Percentiles rank a stretch among this genome's conserved stretches.
Conservation (phyloP, 2,113 vertebrate species). For the Elgaria multicarinata region DNA sequence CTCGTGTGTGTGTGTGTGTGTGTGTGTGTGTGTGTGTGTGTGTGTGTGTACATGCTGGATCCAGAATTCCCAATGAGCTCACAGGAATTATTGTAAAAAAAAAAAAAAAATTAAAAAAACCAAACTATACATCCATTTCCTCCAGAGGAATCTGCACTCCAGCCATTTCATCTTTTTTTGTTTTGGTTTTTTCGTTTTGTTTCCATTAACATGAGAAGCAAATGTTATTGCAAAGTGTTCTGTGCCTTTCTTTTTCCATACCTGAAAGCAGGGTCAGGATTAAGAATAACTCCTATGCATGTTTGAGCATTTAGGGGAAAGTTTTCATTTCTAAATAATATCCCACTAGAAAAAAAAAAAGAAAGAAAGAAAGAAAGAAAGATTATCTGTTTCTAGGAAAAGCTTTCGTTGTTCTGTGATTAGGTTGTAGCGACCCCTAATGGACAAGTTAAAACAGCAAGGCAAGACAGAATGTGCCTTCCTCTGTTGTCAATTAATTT, state of each 20-base stretch:
- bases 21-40: background rate
- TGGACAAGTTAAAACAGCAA: constrained; percentile 22
- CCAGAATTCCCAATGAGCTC: background rate
- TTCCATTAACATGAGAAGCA: background rate
- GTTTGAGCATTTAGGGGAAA: background rate
- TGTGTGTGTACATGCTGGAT: background rate
- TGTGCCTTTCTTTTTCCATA: background rate
- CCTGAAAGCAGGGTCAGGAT: background rate
- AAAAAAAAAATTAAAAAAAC: fast-evolving
- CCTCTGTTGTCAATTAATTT: background rate
- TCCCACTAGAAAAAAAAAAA: background rate
- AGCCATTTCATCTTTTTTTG: background rate
- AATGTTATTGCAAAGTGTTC: background rate
- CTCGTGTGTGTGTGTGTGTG: background rate
- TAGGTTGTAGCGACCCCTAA: constrained; percentile 48
- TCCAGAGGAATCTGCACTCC: background rate
- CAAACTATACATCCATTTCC: fast-evolving
- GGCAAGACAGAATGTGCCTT: background rate
- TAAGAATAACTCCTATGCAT: background rate
- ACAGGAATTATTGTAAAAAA: background rate
- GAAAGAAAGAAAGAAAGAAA: background rate
- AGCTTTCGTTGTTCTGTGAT: background rate
- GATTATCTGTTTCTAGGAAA: background rate
- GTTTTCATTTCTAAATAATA: background rate
- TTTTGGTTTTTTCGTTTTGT: no score